Percentiles rank a stretch among this genome's conserved stretches.
Evolutionary conservation across 2,113 vertebrate genomes (phyloP).

Genomic region (Lipophrys pholis): DNA sequence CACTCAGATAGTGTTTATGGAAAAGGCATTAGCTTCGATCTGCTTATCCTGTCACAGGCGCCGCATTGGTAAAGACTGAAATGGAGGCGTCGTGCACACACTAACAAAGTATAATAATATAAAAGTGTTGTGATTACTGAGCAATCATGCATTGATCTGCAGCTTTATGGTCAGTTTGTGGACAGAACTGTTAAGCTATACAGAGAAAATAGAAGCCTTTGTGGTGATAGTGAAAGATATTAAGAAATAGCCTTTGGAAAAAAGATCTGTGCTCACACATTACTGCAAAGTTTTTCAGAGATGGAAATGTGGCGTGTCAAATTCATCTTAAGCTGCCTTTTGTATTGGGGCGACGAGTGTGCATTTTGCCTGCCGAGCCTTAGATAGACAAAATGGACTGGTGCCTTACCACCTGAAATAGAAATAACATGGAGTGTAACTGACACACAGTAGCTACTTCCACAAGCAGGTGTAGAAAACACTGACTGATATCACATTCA

Average conservation of each 20-base stretch:
- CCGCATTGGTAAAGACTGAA: conserved; percentile 28
- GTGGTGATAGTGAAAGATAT: neutral
- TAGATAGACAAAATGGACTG: too few relatives aligned
- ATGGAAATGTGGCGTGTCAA: neutral
- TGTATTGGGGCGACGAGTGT: too few relatives aligned
- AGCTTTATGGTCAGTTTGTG: conserved; percentile 5
- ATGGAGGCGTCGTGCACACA: conserved; percentile 8
- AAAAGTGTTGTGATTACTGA: conserved; percentile 31
- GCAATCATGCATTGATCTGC: conserved; percentile 21
- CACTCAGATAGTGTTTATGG: conserved; percentile 36
- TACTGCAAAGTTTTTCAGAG: conserved; percentile 13
- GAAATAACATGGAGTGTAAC: too few relatives aligned
- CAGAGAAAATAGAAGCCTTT: conserved; percentile 6
- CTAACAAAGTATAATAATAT: conserved; percentile 23
- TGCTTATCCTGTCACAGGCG: conserved; percentile 11
- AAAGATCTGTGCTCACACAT: neutral
- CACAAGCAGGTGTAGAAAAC: too few relatives aligned
- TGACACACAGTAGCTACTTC: too few relatives aligned
- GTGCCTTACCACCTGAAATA: too few relatives aligned
- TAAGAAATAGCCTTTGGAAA: neutral
- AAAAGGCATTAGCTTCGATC: conserved; percentile 30
- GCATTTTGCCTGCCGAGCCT: too few relatives aligned
- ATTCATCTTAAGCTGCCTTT: too few relatives aligned
- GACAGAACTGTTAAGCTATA: conserved; percentile 16
- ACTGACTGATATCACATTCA: too few relatives aligned